Evolutionary conservation across 1,140 invertebrate genomes (phyloP).

Genomic region (Drosophila tropicalis): DNA sequence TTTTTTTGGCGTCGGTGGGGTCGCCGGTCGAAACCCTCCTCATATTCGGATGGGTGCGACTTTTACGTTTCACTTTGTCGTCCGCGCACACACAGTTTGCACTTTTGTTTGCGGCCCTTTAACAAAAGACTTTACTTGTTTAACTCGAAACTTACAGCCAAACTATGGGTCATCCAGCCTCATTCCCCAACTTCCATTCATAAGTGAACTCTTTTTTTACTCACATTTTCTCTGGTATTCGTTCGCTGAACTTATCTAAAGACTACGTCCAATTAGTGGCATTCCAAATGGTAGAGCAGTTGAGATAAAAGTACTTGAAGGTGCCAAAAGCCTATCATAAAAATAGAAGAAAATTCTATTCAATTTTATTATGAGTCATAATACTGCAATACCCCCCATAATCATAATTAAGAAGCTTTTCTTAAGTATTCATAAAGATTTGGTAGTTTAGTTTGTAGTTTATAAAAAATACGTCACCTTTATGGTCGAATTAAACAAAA

Average conservation of each 20-base stretch:
- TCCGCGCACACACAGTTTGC: slow-evolving; percentile 65
- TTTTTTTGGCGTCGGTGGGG: slow-evolving; percentile 8
- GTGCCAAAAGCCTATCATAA: slow-evolving; percentile 51
- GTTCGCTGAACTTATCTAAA: slow-evolving; percentile 41
- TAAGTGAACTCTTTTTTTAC: slow-evolving; percentile 15
- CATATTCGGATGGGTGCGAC: slow-evolving; percentile 43
- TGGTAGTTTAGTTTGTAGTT: not conserved
- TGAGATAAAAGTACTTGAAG: slow-evolving; percentile 36
- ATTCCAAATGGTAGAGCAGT: slow-evolving; percentile 1
- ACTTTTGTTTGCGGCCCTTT: slow-evolving; percentile 66
- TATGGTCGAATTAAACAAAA: not conserved
- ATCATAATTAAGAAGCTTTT: not conserved
- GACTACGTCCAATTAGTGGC: slow-evolving; percentile 2
- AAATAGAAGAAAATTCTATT: slow-evolving; percentile 6
- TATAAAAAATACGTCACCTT: not conserved
- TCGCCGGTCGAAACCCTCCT: slow-evolving; percentile 36
- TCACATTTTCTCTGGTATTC: not conserved
- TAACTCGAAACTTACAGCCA: slow-evolving; percentile 16
- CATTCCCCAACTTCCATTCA: slow-evolving; percentile 33
- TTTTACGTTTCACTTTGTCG: slow-evolving; percentile 47
- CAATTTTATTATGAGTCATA: not conserved
- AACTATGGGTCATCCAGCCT: slow-evolving; percentile 10
- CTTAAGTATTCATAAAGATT: not conserved
- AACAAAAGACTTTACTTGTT: slow-evolving; percentile 69
- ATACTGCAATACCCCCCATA: not conserved